phyloP scores from a whole-genome alignment of 2,797 vertebrate species.

The Peromyscus melanophrys region DNA sequence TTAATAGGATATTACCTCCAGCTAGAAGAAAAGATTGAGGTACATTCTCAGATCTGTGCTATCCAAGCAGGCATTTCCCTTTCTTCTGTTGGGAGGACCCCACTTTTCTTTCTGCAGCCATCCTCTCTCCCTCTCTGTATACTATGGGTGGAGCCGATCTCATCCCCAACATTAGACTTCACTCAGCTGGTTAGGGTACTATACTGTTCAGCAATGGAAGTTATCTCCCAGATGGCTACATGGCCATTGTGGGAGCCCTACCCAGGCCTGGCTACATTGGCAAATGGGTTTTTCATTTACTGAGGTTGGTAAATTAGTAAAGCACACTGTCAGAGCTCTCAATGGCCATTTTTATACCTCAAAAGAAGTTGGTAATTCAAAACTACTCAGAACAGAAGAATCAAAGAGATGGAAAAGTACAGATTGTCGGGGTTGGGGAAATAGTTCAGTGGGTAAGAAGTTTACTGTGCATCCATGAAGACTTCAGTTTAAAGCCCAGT shows the following conservation, averaged over 20 bases:
- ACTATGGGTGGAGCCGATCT: neutral
- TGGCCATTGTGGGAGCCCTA: neutral
- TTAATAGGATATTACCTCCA: conserved; percentile 29
- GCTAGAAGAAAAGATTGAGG: neutral
- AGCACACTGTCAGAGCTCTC: neutral
- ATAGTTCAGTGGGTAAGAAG: neutral
- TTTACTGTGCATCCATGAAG: neutral
- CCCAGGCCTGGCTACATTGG: neutral
- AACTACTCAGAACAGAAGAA: neutral
- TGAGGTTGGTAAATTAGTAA: neutral
- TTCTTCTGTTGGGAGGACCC: neutral
- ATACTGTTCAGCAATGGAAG: neutral
- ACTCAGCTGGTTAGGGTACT: neutral
- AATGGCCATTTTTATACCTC: neutral
- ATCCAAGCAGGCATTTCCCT: neutral
- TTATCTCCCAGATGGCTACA: neutral
- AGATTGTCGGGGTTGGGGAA: neutral
- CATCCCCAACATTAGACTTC: neutral
- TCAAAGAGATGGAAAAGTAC: neutral
- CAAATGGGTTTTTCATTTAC: conserved; percentile 9
- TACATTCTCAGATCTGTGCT: neutral
- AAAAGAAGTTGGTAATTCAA: neutral
- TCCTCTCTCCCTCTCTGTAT: neutral
- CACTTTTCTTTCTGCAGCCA: neutral
- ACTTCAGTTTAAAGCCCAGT: neutral